Evolutionary conservation across 1,140 invertebrate species (phyloP), one percentile per base, ranked within the genome.

Genomic region (Drosophila teissieri): DNA sequence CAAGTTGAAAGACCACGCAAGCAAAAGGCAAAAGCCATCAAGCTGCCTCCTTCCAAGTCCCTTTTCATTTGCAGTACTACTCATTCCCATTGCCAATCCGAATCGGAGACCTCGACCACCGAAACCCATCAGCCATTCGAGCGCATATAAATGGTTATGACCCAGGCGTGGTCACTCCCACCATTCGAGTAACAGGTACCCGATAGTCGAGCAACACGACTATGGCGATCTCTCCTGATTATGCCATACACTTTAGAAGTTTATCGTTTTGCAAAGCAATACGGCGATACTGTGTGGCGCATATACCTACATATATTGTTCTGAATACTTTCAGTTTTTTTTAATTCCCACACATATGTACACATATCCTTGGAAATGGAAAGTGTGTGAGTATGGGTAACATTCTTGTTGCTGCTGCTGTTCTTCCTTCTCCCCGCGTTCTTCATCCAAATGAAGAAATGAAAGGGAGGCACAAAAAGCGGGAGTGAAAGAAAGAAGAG

Each of bases 81-180:
- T 22, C 45, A 46, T 46, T 24, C 44, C 19, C 44, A 22, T 45
- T 49, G n/a, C 24, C 24, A 34, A 31, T 15, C 27, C 27, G n/a
- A 34, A 51, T 51, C 27, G 27, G 36, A 63, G 22, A 56, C 22
- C 49, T 53, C 69, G 58, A 10, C 37, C 42, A 48, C 49, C 62
- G 72, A 53, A 75, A 65, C 55, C 73, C 82, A 85, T 86, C 82
- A 80, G 63, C 68, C 81, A 86, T 86, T 70, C 69, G 64, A 76
- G 75, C 79, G 69, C 62, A 86, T 79, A 76, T 79, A 86, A 86
- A 69, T 83, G 79, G 58, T 79, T 86, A 82, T 86, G 82, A 73
- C 67, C 37, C 34, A 40, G 24, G 19, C 19, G 19, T 1, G 24
- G 24, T 27, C 5, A 6, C 24, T 1, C 24, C 24, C 27, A 27